Evolutionary conservation across 1,140 invertebrate genomes (phyloP).

Genomic region (Euborellia annulipes): DNA sequence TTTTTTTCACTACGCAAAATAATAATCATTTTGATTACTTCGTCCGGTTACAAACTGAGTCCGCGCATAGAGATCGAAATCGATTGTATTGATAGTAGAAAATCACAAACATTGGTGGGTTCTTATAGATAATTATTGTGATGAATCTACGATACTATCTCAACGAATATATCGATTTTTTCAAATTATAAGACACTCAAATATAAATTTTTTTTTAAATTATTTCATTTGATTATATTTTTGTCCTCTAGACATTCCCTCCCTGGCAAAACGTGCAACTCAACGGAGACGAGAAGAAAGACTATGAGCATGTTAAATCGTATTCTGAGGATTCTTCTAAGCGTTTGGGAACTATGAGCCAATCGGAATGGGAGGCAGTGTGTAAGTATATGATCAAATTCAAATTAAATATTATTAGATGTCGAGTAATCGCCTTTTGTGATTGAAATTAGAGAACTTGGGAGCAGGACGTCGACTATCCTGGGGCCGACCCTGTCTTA

Average conservation of each 20-base stretch:
- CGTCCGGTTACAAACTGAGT: too few relatives aligned
- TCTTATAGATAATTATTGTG: too few relatives aligned
- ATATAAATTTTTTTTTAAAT: neutral
- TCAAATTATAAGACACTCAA: neutral
- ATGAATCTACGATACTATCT: too few relatives aligned
- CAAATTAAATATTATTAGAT: constrained; percentile 2
- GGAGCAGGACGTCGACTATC: too few relatives aligned
- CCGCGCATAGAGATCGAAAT: neutral
- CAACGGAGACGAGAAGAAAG: constrained; percentile 37
- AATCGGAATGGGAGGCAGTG: constrained; percentile 84
- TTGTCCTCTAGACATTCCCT: constrained; percentile 48
- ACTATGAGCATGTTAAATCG: constrained; percentile 57
- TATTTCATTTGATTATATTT: neutral
- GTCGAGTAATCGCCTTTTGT: too few relatives aligned
- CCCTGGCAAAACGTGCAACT: constrained; percentile 33
- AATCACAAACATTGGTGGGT: too few relatives aligned
- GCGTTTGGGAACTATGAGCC: constrained; percentile 65
- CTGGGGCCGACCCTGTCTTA: too few relatives aligned
- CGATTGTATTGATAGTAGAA: neutral
- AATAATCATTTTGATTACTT: too few relatives aligned
- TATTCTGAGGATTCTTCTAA: constrained; percentile 33
- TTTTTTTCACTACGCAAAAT: too few relatives aligned
- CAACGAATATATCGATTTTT: too few relatives aligned
- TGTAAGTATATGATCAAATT: constrained; percentile 50
- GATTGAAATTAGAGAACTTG: too few relatives aligned